Base-by-base conservation (phyloP, 2,113 vertebrate genomes). In the Petrocephalus zakoni region DNA sequence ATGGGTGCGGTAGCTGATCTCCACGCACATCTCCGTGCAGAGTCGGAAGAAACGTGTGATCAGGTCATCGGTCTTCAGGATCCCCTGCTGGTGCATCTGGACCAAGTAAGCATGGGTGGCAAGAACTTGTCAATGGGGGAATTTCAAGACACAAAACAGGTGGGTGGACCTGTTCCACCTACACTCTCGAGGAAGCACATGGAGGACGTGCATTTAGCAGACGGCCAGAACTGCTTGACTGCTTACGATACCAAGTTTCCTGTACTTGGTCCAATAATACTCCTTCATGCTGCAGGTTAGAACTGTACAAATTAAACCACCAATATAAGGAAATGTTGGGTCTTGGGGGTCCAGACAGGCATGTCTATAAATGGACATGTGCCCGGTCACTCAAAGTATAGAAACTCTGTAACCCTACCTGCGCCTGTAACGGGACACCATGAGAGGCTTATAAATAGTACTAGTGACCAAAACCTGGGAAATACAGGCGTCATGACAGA, bases 71-170 rank as follows among this genome's bases (percentile, higher is more conserved):
- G 98, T 99, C 94, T 99, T 99, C 93, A 99, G 93, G 90, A 99
- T 99, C 64, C 98, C 98, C 92, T 99, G 98, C 94, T 99, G 98
- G 90, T 99, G 98, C 98, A 99, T 99, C 98, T 99, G 81, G 42
- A 87, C 34, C 21, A 47, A 86, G 6, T 42, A 37, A 56, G 3
- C 0, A n/a, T 5, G 37, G 19, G 21, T 83, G 37, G 87, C 64
- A 91, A 47, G 61, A 52, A 9, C 78, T 5, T 0, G 4, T 1
- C 83, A 1, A 22, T 7, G 2, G 3, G 6, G 75, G 5, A 86
- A 52, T 29, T 4, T 53, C 9, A 29, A 53, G 21, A 85, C 47
- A 25, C 22, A 52, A 83, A 83, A 34, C 15, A 19, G 78, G 37
- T 19, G 42, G 78, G 46, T 82, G 78, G 5, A 17, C 83, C 7